Conservation (phyloP, 1,140 invertebrate genomes). For the Paraescarpia echinospica region DNA sequence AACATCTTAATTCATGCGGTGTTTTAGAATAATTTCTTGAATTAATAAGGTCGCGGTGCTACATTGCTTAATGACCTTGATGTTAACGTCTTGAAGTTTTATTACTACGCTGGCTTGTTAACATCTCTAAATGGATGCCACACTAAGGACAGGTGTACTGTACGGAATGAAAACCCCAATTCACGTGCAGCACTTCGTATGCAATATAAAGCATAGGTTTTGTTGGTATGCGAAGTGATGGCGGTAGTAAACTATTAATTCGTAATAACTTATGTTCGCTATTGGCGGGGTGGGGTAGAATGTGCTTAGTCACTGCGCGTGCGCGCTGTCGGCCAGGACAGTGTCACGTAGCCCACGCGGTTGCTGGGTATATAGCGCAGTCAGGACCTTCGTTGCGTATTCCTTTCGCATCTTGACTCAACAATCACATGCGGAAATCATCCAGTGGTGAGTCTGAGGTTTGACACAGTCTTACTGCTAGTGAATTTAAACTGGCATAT, state of each 20-base stretch:
- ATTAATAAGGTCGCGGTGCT: not conserved
- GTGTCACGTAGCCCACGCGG: not conserved
- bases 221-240: not conserved
- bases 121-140: not conserved
- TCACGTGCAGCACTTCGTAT: not conserved
- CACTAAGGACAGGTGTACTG: not conserved
- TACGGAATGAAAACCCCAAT: not conserved
- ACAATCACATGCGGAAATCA: not conserved
- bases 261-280: not conserved
- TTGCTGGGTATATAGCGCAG: not conserved
- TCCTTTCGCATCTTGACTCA: not conserved
- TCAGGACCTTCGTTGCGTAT: not conserved
- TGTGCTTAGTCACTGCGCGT: not conserved
- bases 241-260: not conserved
- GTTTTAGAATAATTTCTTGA: not conserved
- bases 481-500: not conserved
- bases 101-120: not conserved
- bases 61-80: not conserved
- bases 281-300: not conserved
- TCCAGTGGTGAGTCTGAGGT: not conserved
- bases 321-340: not conserved
- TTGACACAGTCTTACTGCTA: not conserved
- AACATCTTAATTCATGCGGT: too few species aligned
- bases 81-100: conserved; percentile 13
- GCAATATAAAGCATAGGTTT: not conserved